These are phyloP conservation scores for Dolomedes plantarius DNA, from an alignment of 2,888 invertebrate genomes.

Conservation along the genomic window DNA sequence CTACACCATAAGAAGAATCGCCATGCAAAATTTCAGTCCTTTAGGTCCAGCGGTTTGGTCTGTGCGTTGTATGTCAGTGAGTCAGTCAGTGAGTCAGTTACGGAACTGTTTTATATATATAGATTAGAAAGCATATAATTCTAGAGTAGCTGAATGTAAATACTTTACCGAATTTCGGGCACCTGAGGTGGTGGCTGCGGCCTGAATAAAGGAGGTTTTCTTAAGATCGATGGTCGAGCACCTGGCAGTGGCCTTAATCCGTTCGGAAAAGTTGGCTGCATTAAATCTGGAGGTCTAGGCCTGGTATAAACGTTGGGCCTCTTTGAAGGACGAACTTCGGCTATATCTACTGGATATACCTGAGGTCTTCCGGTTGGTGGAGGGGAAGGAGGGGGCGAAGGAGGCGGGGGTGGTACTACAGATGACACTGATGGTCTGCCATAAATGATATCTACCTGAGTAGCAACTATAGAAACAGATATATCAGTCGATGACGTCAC, in stretches of 20 bases:
- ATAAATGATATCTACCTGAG: slow-evolving; percentile 53
- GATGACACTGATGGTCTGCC: slow-evolving; percentile 48
- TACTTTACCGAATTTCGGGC: slow-evolving; percentile 68
- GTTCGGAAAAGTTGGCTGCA: slow-evolving; percentile 32
- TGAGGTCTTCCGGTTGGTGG: slow-evolving; percentile 78
- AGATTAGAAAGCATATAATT: too few species aligned
- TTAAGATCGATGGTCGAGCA: slow-evolving; percentile 37
- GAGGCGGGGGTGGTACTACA: neutral
- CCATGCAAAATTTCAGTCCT: too few species aligned
- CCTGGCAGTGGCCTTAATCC: slow-evolving; percentile 40
- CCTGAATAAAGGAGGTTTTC: slow-evolving; percentile 54
- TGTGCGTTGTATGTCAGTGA: too few species aligned
- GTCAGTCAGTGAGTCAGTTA: too few species aligned
- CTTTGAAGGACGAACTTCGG: slow-evolving; percentile 77
- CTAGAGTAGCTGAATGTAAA: too few species aligned
- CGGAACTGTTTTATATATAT: too few species aligned
- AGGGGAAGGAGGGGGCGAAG: slow-evolving; percentile 22
- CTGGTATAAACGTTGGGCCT: slow-evolving; percentile 47
- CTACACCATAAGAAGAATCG: too few species aligned
- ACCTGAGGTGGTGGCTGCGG: slow-evolving; percentile 49
- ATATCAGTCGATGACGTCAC: slow-evolving; percentile 47
- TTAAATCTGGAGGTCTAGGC: slow-evolving; percentile 14
- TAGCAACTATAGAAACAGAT: slow-evolving; percentile 49
- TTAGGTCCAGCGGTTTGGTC: too few species aligned
- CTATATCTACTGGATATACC: slow-evolving; percentile 82